Conservation (phyloP, 2,888 invertebrate genomes). For the Polydrusus pterygomalis region DNA sequence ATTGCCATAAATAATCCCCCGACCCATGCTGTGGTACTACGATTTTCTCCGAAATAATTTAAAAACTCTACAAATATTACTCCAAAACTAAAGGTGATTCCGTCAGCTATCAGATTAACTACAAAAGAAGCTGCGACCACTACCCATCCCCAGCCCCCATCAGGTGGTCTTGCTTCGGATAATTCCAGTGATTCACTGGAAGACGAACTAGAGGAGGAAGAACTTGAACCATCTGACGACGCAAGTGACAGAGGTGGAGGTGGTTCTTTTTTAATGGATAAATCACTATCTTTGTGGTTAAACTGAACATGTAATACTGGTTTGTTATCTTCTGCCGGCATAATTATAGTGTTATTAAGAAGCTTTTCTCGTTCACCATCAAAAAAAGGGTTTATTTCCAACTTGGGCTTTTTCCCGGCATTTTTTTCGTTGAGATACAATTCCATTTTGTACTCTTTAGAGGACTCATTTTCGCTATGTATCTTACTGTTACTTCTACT, state of each 20-base stretch:
- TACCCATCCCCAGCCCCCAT: constrained; percentile 96
- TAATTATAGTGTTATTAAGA: constrained; percentile 50
- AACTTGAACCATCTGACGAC: constrained; percentile 65
- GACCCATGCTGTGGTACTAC: constrained; percentile 92
- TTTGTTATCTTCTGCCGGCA: constrained; percentile 63
- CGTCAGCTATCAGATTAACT: constrained; percentile 93
- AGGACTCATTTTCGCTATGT: constrained; percentile 35
- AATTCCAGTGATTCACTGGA: constrained; percentile 79
- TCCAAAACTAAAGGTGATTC: constrained; percentile 94
- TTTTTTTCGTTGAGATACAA: constrained; percentile 59
- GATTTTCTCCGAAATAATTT: constrained; percentile 88
- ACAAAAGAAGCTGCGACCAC: constrained; percentile 92
- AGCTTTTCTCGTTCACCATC: constrained; percentile 53
- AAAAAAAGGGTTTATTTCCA: constrained; percentile 58
- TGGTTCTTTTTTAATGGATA: constrained; percentile 55
- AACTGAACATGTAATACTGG: constrained; percentile 77
- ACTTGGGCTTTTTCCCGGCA: constrained; percentile 50
- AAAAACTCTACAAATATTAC: constrained; percentile 91
- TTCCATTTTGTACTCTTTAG: constrained; percentile 53
- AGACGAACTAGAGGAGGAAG: constrained; percentile 71
- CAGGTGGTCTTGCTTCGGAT: constrained; percentile 84
- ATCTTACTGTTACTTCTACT: constrained; percentile 45
- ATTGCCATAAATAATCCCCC: constrained; percentile 94
- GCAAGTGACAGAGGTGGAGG: constrained; percentile 62
- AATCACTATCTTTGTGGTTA: constrained; percentile 70